These are phyloP conservation scores for Marcusenius ussheri DNA, from an alignment of 2,113 vertebrate species.

Conservation along the genomic window DNA sequence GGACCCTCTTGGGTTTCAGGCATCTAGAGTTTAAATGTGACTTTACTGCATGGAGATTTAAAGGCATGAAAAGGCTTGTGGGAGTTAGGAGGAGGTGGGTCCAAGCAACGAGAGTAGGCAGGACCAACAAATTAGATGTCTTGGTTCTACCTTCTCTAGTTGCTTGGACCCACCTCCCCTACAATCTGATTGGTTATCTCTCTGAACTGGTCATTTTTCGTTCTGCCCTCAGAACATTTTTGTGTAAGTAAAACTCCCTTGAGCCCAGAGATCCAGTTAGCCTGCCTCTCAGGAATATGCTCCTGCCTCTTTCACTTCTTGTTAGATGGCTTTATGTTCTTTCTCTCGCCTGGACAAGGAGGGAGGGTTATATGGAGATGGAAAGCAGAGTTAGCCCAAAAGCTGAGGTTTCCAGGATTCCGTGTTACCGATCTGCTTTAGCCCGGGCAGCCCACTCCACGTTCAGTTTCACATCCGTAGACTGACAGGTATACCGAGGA, in stretches of 20 bases:
- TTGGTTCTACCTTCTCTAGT: too few species aligned
- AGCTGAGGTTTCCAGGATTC: background rate
- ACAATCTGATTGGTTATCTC: too few species aligned
- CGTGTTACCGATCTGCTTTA: background rate
- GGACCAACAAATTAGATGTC: too few species aligned
- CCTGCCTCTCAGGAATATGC: background rate
- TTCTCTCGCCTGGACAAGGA: background rate
- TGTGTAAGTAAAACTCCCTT: too few species aligned
- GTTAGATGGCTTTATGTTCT: background rate
- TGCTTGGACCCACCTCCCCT: too few species aligned
- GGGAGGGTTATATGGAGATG: background rate
- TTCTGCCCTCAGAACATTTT: too few species aligned
- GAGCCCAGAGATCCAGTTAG: background rate
- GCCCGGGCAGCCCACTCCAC: background rate
- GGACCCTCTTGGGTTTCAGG: background rate
- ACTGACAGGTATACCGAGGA: background rate
- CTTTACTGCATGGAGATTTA: background rate
- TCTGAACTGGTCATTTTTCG: too few species aligned
- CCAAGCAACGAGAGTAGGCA: too few species aligned
- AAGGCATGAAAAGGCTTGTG: too few species aligned
- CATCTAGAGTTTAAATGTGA: background rate
- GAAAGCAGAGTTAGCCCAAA: background rate
- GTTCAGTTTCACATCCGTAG: background rate
- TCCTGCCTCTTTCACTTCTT: background rate
- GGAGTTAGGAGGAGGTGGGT: too few species aligned